These are phyloP conservation scores for Zaprionus obscuricornis DNA, from an alignment of 2,888 invertebrate genomes.

Conservation along the genomic window DNA sequence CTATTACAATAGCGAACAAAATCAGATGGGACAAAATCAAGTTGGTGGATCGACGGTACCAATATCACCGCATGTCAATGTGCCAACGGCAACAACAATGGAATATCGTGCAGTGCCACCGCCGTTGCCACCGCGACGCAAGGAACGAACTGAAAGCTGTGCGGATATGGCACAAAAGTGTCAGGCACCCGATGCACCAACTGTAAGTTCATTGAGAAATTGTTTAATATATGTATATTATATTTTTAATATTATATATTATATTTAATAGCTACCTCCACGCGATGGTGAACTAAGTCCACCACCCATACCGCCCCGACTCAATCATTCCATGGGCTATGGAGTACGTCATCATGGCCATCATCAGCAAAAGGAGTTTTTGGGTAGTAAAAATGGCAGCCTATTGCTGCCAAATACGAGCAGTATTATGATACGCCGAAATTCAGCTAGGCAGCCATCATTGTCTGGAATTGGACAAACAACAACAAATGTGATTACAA, in stretches of 20 bases:
- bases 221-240: not conserved
- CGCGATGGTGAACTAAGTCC: constrained; percentile 88
- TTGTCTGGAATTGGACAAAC: constrained; percentile 48
- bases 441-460: constrained; percentile 83
- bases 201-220: constrained; percentile 66
- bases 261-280: constrained; percentile 85
- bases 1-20: constrained; percentile 61
- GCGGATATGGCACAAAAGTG: constrained; percentile 83
- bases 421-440: constrained; percentile 85
- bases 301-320: constrained; percentile 87
- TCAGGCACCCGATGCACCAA: constrained; percentile 88
- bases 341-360: constrained; percentile 57
- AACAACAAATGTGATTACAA: constrained; percentile 16
- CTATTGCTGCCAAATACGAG: constrained; percentile 85
- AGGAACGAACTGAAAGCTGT: constrained; percentile 81
- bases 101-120: constrained; percentile 81
- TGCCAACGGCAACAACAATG: constrained; percentile 77
- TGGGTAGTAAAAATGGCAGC: constrained; percentile 83
- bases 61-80: constrained; percentile 84
- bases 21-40: constrained; percentile 21
- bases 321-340: constrained; percentile 68
- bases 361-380: constrained; percentile 73
- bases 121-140: constrained; percentile 81
- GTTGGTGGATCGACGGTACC: constrained; percentile 76
- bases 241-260: not conserved